phyloP scores from a whole-genome alignment of 37 sponge, comb jelly and placozoan genomes.

The Tethya wilhelma region DNA sequence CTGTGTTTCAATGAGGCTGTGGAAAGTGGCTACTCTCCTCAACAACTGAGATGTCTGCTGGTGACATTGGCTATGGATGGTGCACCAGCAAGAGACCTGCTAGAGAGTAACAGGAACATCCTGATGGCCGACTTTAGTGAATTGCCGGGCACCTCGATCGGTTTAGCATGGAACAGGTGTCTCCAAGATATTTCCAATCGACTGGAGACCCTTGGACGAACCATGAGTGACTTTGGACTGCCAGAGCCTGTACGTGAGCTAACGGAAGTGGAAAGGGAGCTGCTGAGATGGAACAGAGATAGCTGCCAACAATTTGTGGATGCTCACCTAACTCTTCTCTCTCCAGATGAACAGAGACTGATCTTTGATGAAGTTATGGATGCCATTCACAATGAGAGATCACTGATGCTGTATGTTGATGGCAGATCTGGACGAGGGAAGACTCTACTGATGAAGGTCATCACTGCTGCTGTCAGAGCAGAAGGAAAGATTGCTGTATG shows the following conservation, averaged over 20 bases:
- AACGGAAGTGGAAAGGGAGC: constrained; percentile 3
- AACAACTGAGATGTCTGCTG: constrained; percentile 9
- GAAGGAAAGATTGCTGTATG: constrained; percentile 19
- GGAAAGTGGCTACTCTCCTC: constrained; percentile 17
- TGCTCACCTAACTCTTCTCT: background rate
- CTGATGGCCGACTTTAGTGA: constrained; percentile 7
- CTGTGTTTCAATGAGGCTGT: constrained; percentile 21
- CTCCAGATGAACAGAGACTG: constrained; percentile 9
- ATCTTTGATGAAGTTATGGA: constrained; percentile 11
- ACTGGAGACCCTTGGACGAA: constrained; percentile 2
- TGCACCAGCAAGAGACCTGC: constrained; percentile 5
- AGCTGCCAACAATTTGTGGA: constrained; percentile 11
- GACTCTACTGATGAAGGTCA: constrained; percentile 40
- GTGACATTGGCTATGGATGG: constrained; percentile 17
- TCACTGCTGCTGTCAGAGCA: constrained; percentile 24
- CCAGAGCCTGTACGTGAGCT: constrained; percentile 4
- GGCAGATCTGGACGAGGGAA: constrained; percentile 50
- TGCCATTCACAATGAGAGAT: background rate
- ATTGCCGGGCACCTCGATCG: background rate
- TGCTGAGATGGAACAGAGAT: constrained; percentile 2
- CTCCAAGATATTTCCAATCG: constrained; percentile 12
- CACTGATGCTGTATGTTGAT: constrained; percentile 28
- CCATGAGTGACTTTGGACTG: constrained; percentile 13
- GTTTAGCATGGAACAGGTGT: constrained; percentile 3
- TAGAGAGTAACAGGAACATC: constrained; percentile 2